Evolutionary conservation across 2,888 invertebrate species (phyloP).

Genomic region (Trilocha varians): DNA sequence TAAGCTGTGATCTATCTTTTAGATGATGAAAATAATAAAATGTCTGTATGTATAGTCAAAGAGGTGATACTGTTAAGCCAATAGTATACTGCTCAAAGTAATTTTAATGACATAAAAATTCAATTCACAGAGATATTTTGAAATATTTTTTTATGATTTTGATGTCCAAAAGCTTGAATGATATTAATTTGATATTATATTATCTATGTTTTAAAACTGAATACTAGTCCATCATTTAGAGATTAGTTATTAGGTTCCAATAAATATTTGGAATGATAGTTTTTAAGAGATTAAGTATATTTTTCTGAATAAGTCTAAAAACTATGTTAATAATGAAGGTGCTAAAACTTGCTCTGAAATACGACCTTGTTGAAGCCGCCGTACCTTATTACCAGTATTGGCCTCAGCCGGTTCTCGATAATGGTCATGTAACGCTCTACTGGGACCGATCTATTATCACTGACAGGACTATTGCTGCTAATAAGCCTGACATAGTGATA

Average conservation of each 20-base stretch:
- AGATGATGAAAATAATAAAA: slow-evolving; percentile 36
- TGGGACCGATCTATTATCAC: no score
- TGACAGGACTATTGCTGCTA: no score
- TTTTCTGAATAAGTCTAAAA: no score
- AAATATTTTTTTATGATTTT: slow-evolving; percentile 21
- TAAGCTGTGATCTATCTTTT: slow-evolving; percentile 62
- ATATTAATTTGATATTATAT: slow-evolving; percentile 23
- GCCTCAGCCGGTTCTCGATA: no score
- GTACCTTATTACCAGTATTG: no score
- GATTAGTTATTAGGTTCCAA: slow-evolving; percentile 20
- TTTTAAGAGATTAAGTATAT: slow-evolving; percentile 19
- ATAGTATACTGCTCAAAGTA: neutral
- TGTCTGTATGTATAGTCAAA: slow-evolving; percentile 1
- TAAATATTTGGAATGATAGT: slow-evolving; percentile 17
- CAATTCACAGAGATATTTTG: slow-evolving; percentile 5
- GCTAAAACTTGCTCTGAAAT: neutral
- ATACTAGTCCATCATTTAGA: slow-evolving; percentile 53
- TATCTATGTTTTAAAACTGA: slow-evolving; percentile 44
- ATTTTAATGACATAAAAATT: slow-evolving; percentile 15
- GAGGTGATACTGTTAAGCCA: neutral
- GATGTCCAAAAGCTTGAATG: slow-evolving; percentile 25
- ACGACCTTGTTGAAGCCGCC: no score
- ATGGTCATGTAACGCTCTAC: no score
- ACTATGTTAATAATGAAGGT: neutral
- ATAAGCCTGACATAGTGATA: no score